These are phyloP conservation scores for Lasioglossum villosulum DNA, from an alignment of 2,888 invertebrate genomes.

Conservation along the genomic window DNA sequence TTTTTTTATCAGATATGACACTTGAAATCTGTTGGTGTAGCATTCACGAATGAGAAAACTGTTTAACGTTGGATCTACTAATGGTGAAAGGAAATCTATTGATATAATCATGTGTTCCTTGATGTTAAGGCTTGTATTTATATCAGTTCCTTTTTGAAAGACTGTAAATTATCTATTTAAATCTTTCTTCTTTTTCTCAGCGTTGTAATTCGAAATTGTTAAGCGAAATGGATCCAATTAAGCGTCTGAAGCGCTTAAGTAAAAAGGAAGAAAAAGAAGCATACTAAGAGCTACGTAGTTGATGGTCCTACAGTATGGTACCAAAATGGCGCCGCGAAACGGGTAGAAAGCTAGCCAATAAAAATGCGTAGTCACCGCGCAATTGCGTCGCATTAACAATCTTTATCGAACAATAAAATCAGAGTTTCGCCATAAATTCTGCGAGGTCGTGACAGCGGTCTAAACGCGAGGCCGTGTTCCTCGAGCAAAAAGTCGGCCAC, in stretches of 20 bases:
- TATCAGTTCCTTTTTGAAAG: too few species aligned
- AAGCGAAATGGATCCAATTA: too few species aligned
- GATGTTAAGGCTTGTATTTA: too few species aligned
- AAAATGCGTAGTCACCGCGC: background rate
- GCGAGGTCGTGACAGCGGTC: constrained; percentile 53
- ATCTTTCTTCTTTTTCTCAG: too few species aligned
- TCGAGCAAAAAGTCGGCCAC: constrained; percentile 40
- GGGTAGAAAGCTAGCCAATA: background rate
- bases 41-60: background rate
- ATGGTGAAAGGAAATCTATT: background rate
- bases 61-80: background rate
- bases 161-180: too few species aligned
- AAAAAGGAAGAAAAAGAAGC: too few species aligned
- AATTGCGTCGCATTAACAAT: background rate
- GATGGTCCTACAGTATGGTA: background rate
- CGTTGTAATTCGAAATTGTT: too few species aligned
- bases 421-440: background rate
- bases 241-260: too few species aligned
- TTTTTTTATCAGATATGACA: background rate
- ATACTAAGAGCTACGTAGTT: background rate
- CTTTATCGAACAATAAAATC: background rate
- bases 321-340: background rate
- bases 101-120: too few species aligned
- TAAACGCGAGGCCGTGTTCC: constrained; percentile 34
- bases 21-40: too few species aligned